Conservation (phyloP, 2,113 vertebrate species). For the Nyctereutes procyonoides region DNA sequence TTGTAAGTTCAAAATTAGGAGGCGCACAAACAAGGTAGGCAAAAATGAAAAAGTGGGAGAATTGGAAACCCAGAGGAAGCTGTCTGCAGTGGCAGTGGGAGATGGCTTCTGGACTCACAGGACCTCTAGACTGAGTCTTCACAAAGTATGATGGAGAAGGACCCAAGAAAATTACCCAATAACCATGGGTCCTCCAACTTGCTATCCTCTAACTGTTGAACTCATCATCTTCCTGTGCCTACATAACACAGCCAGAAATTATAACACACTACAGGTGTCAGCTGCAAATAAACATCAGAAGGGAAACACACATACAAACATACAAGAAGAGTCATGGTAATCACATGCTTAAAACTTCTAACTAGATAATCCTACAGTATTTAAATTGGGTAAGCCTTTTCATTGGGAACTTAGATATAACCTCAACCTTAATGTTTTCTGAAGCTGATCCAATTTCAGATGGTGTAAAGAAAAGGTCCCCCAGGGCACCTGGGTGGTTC, state of each 20-base stretch:
- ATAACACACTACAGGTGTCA: background rate
- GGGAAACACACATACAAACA: background rate
- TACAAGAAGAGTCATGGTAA: background rate
- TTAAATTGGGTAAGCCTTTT: background rate
- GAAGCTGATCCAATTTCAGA: background rate
- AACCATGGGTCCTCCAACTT: background rate
- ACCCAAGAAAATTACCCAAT: background rate
- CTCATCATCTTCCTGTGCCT: background rate
- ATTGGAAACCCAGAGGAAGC: background rate
- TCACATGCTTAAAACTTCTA: background rate
- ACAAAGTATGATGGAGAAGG: background rate
- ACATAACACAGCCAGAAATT: background rate
- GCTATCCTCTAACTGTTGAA: background rate
- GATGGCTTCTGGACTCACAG: background rate
- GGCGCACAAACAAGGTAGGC: background rate
- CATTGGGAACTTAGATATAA: background rate
- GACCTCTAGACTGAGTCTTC: background rate
- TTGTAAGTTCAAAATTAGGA: background rate
- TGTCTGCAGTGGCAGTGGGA: background rate
- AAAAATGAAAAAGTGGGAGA: constrained; percentile 11
- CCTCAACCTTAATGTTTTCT: constrained; percentile 1
- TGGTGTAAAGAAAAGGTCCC: background rate
- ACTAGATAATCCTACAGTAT: background rate
- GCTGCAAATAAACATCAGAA: background rate
- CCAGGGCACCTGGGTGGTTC: too few species aligned